Base-by-base conservation (phyloP, 2,113 vertebrate genomes). In the Campylomormyrus tamandua region DNA sequence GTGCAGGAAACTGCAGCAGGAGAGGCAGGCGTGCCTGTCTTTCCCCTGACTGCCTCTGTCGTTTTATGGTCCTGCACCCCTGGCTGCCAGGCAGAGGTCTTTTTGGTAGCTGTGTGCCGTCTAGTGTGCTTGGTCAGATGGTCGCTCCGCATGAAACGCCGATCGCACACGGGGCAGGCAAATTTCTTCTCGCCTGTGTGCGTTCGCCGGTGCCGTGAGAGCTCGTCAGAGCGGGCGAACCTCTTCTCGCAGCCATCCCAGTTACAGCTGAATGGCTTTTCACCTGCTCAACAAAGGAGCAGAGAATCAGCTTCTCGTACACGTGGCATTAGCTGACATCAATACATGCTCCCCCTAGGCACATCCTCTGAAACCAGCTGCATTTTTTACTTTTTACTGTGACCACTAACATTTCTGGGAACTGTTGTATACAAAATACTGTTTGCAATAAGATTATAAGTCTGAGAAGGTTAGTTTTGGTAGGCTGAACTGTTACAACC, bases 151-250 rank as follows among this genome's bases (percentile, higher is more conserved):
- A 99, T 99, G 95, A 99, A 99, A 83, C 98, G 98, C 0, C 98
- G 97, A 10, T 97, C 98, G 0, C 98, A 99, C 91, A 97, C 97
- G 0, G 94, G 96, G 86, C 98, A 99, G 0, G 93, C 97, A 0
- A 99, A 99, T 92, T 98, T 98, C 95, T 99, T 99, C 93, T 99
- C 98, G 0, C 98, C 98, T 0, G 98, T 99, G 95, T 99, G 98
- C 0, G 98, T 99, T 1, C 98, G 93, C 2, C 98, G 98, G 92
- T 99, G 98, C 21, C 98, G 97, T 0, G 98, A 99, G 8, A 99
- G 97, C 89, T 99, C 98, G 2, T 99, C 98, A 0, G 98, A 99
- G 49, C 98, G 97, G 0, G 98, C 98, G 27, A 99, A 99, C 90
- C 96, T 98, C 80, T 99, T 99, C 89, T 98, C 97, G 2, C 98